Evolutionary conservation across 2,113 vertebrate genomes (phyloP).

Genomic region (Gallinago paraguaiae): DNA sequence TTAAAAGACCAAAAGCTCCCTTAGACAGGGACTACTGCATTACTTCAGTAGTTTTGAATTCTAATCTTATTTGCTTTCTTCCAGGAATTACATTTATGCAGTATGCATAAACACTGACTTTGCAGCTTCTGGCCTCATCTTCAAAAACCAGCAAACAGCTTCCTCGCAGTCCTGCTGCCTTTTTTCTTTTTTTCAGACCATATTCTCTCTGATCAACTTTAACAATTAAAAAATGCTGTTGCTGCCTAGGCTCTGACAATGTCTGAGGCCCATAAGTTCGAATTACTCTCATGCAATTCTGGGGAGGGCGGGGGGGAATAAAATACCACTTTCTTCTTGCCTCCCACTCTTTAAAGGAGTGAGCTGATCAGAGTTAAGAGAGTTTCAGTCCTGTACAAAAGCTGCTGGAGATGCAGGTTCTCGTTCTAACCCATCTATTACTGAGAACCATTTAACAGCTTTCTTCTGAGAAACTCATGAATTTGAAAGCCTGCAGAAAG

Average conservation of each 20-base stretch:
- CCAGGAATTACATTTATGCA: neutral
- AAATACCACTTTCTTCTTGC: neutral
- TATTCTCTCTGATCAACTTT: neutral
- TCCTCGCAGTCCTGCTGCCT: neutral
- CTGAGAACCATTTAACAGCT: neutral
- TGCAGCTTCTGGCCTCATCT: neutral
- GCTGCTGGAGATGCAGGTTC: neutral
- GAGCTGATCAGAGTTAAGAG: neutral
- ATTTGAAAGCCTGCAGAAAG: conserved; percentile 30
- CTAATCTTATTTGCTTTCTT: neutral
- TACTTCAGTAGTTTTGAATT: neutral
- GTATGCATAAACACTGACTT: neutral
- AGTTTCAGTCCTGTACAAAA: neutral
- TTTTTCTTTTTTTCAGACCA: neutral
- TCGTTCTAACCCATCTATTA: neutral
- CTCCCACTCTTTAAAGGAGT: neutral
- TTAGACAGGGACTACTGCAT: neutral
- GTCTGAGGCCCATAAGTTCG: neutral
- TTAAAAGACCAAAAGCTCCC: neutral
- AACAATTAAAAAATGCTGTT: neutral
- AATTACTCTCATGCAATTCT: neutral
- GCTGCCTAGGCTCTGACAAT: neutral
- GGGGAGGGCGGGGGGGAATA: accelerated
- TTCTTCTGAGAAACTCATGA: conserved; percentile 2
- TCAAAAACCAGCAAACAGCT: neutral